phyloP scores from a whole-genome alignment of 1,140 invertebrate species.

The Heliconius hermathena region DNA sequence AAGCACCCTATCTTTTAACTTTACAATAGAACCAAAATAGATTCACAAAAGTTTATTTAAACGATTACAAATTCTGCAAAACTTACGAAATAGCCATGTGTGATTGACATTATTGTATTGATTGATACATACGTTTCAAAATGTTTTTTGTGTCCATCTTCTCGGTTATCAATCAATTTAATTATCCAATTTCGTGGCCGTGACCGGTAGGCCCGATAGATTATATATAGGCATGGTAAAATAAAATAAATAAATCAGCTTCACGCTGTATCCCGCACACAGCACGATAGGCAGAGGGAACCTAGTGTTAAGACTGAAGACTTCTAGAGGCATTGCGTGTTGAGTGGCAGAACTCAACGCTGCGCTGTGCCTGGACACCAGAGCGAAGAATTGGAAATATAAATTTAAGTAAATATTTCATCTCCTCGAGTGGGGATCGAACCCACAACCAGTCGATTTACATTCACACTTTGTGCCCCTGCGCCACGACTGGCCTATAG shows the following conservation, averaged over 20 bases:
- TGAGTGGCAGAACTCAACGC: too few species aligned
- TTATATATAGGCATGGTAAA: conserved; percentile 36
- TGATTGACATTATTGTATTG: conserved; percentile 25
- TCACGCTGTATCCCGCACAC: too few species aligned
- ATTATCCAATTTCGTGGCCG: conserved; percentile 53
- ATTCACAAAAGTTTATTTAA: not conserved
- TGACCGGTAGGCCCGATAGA: conserved; percentile 56
- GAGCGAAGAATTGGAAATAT: too few species aligned
- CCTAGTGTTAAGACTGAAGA: too few species aligned
- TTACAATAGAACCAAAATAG: not conserved
- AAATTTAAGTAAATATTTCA: too few species aligned
- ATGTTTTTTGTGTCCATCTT: conserved; percentile 50
- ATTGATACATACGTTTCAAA: conserved; percentile 53
- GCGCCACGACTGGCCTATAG: conserved; percentile 10
- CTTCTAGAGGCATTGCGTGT: too few species aligned
- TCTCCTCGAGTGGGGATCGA: too few species aligned
- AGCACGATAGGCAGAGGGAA: too few species aligned
- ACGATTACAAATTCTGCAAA: not conserved
- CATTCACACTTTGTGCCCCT: too few species aligned
- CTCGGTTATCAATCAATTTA: conserved; percentile 57
- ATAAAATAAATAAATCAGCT: not conserved
- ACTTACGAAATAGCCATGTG: conserved; percentile 12
- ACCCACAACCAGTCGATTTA: too few species aligned
- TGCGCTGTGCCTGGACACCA: too few species aligned
- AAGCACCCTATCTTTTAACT: not conserved